Evolutionary conservation across 2,797 vertebrate genomes (phyloP), one percentile per base, ranked within the genome.

Genomic region (Amblyopsis hoosieri): DNA sequence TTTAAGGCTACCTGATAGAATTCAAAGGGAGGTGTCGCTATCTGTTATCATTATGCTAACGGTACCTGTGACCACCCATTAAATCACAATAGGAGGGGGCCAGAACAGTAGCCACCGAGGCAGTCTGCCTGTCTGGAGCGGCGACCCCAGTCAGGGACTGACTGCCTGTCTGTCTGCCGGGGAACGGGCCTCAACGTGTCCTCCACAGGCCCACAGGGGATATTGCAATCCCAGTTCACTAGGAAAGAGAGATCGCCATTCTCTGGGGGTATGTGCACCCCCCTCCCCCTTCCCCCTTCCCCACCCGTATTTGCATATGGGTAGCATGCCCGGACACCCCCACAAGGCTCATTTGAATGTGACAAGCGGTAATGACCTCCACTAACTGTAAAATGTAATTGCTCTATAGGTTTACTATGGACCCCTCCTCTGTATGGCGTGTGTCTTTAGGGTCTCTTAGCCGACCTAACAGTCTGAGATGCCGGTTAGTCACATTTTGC

Each of bases 41-140:
- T 86, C 86, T 93, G 86, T 92, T 90, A 92, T 93, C 90, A 92
- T 89, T 91, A 93, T 93, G 91, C 78, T 90, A 91, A 94, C 89
- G 66, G 37, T 0, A 45, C 83, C 76, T 89, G 87, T 85, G 85
- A 83, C 82, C 81, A 75, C 69, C 84, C 87, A 81, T 91, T 91
- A 89, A 90, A 87, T 83, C 77, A 92, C 91, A 92, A 93, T 86
- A 29, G 63, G 64, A 60, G 62, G 49, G 56, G 54, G 72, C 54
- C 7, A 19, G 56, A 70, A 75, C 76, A 69, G 83, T 62, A 71
- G 79, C 84, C 83, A 83, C 81, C 68, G 63, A 76, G 79, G 76
- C 78, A 90, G 89, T 81, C 92, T 90, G 85, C 72, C 83, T 84
- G 92, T 87, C 89, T 91, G 57, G 76, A 10, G 67, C 78, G 75